Evolutionary conservation across 1,140 invertebrate species (phyloP), one percentile per base, ranked within the genome.

Genomic region (Musca domestica): DNA sequence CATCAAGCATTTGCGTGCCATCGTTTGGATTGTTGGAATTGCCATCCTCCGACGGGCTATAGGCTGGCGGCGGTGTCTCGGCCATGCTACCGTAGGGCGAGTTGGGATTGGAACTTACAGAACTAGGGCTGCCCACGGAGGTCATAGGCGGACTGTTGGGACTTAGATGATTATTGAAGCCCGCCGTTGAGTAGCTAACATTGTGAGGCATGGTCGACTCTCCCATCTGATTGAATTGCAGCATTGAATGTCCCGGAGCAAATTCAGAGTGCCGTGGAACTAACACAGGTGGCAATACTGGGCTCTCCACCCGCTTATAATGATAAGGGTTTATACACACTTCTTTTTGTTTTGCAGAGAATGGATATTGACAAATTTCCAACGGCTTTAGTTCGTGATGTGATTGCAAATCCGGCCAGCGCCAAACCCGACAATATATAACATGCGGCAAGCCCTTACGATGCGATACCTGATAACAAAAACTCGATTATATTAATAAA

Each of bases 301-400:
- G 93, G 80, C 92, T 95, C 80, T 97, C 95, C 3, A 98, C 94
- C 66, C 95, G 85, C 80, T 96, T 95, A 81, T 99, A 99, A 83
- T 99, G 97, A 83, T 98, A 99, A 6, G 97, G 97, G 85, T 99
- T 99, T 70, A 99, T 97, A 85, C 97, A 99, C 27, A 98, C 94
- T 84, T 98, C 95, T 80, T 98, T 97, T 76, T 98, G 93, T 82
- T 98, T 98, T 17, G 95, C 92, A 68, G 92, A 93, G 81, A 98
- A 98, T 58, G 96, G 95, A 83, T 89, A 98, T 81, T 96, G 91
- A 84, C 97, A 99, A 72, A 91, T 87, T 74, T 98, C 95, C 15
- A 98, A 83, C 0, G 96, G 93, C 82, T 97, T 98, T 3, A 99
- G 84, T 83, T 98, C 97, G 82, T 98, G 96, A 81, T 98, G 97